Conservation (phyloP, 2,797 vertebrate species). For the Atherinosoma microstoma region DNA sequence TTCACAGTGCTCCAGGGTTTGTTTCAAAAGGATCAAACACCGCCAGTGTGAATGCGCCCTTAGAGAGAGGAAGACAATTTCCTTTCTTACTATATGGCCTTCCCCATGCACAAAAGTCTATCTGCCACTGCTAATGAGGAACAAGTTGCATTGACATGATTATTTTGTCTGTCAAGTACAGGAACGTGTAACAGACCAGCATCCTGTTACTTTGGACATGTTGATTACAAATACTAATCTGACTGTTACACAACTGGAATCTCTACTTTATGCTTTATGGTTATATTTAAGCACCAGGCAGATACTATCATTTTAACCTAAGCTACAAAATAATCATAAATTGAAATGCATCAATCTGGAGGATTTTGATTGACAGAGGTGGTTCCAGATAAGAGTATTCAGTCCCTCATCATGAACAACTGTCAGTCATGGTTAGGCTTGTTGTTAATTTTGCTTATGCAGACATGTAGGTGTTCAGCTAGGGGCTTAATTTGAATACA, state of each 20-base stretch:
- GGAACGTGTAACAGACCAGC: no score
- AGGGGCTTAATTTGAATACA: conserved; percentile 57
- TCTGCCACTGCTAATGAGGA: no score
- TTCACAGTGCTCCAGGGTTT: no score
- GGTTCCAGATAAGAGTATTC: background rate
- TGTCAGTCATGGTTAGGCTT: conserved; percentile 25
- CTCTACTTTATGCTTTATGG: background rate
- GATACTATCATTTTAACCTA: background rate
- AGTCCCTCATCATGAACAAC: conserved; percentile 20
- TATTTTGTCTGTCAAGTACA: no score
- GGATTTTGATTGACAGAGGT: background rate
- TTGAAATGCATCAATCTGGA: background rate
- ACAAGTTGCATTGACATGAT: no score
- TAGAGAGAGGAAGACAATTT: no score
- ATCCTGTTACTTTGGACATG: background rate
- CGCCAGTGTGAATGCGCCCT: no score
- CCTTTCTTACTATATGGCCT: no score
- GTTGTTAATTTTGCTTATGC: conserved; percentile 49
- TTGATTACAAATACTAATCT: background rate
- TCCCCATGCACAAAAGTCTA: no score
- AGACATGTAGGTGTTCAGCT: conserved; percentile 58
- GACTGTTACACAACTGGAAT: background rate
- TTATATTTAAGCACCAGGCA: background rate
- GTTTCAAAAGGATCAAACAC: no score
- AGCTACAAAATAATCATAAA: background rate